Conservation (phyloP, 2,888 invertebrate species). For the Trachelus iudaicus region DNA sequence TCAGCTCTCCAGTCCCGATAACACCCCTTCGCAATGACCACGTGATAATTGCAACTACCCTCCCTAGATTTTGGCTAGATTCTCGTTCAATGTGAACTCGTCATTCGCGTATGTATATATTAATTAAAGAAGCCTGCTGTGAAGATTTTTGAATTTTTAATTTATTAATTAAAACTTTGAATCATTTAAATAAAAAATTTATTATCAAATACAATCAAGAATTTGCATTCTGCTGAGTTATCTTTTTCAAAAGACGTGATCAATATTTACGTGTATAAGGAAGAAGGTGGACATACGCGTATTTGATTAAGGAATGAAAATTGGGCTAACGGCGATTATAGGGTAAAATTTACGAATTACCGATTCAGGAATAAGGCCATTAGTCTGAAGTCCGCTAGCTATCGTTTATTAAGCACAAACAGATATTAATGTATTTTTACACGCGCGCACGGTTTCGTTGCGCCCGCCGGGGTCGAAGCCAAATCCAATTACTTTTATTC, state of each 20-base stretch:
- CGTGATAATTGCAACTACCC: constrained; percentile 59
- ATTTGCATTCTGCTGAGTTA: neutral
- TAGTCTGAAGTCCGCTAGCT: constrained; percentile 61
- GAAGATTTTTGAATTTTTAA: neutral
- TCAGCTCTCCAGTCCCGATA: constrained; percentile 52
- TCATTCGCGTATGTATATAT: neutral
- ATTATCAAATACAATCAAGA: neutral
- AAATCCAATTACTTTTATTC: constrained; percentile 67
- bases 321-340: neutral
- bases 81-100: neutral
- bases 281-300: neutral
- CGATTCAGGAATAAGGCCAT: constrained; percentile 62
- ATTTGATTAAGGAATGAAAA: neutral
- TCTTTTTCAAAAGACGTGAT: neutral
- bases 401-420: constrained; percentile 66
- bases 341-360: constrained; percentile 51
- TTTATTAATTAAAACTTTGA: neutral
- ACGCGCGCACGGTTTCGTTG: constrained; percentile 42
- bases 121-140: neutral
- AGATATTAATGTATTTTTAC: constrained; percentile 67
- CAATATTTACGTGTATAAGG: neutral
- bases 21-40: constrained; percentile 61
- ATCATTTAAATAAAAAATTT: neutral
- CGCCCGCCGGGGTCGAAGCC: constrained; percentile 55
- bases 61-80: neutral